Evolutionary conservation across 1,140 invertebrate genomes (phyloP).

Genomic region (Drosophila sturtevanti): DNA sequence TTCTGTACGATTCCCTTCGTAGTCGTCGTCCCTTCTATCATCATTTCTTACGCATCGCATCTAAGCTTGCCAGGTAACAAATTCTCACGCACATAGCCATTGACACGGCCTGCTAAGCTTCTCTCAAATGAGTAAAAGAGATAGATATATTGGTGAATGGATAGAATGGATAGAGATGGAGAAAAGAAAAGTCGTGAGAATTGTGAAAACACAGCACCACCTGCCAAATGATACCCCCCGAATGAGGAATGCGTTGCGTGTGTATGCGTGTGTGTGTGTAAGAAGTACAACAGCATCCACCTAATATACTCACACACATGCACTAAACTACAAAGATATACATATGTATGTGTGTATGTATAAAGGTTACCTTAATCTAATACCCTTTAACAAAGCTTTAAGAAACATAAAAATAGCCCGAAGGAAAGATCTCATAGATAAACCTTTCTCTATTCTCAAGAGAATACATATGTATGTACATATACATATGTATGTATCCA

Average conservation of each 20-base stretch:
- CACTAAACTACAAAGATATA: slow-evolving; percentile 12
- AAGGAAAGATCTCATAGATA: neutral
- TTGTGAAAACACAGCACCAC: slow-evolving; percentile 16
- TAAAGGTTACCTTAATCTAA: neutral
- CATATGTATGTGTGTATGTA: neutral
- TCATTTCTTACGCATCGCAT: neutral
- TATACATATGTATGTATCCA: neutral
- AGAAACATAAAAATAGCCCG: neutral
- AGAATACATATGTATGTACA: neutral
- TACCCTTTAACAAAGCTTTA: neutral
- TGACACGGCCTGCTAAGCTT: slow-evolving; percentile 76
- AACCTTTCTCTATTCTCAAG: neutral
- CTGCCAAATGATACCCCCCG: slow-evolving; percentile 17
- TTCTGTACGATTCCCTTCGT: neutral
- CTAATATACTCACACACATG: neutral
- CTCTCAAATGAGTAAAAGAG: slow-evolving; percentile 26
- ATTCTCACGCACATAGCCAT: slow-evolving; percentile 73
- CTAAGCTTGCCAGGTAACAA: slow-evolving; percentile 64
- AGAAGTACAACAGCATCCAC: slow-evolving; percentile 4
- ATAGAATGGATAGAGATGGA: neutral
- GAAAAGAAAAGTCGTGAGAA: slow-evolving; percentile 35
- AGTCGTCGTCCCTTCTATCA: neutral
- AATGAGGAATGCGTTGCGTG: slow-evolving; percentile 10
- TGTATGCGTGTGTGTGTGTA: neutral
- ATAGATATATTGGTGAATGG: neutral